Conservation (phyloP, 2,888 invertebrate species). For the Sphaerophoria taeniata region DNA sequence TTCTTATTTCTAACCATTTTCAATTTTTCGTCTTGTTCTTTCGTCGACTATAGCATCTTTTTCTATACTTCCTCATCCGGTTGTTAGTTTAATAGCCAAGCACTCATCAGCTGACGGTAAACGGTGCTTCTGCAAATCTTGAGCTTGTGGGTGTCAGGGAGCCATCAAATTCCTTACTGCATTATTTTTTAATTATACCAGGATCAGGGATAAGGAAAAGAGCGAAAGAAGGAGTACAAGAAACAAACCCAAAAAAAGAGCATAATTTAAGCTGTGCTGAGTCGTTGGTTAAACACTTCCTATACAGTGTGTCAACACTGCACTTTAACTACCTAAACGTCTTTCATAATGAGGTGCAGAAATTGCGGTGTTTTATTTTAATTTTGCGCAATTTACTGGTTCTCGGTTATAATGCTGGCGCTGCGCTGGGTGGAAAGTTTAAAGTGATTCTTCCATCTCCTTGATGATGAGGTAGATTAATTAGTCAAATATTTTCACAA, state of each 20-base stretch:
- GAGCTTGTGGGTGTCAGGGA: conserved; percentile 25
- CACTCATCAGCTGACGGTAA: conserved; percentile 6
- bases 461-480: conserved; percentile 25
- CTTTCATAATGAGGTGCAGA: conserved; percentile 54
- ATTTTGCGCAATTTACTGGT: background rate
- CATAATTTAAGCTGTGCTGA: conserved; percentile 57
- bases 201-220: conserved; percentile 28
- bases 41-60: conserved; percentile 43
- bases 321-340: conserved; percentile 23
- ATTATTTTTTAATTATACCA: conserved; percentile 60
- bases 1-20: conserved; percentile 6
- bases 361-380: conserved; percentile 26
- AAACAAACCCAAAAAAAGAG: background rate
- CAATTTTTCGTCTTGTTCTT: background rate
- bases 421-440: background rate
- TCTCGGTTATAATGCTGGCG: too few species aligned
- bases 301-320: conserved; percentile 41
- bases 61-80: conserved; percentile 11
- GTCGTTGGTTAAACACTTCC: conserved; percentile 65
- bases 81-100: conserved; percentile 23
- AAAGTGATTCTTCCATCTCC: conserved; percentile 6
- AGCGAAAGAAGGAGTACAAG: background rate
- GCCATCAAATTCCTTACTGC: conserved; percentile 58
- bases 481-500: conserved; percentile 56
- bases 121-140: background rate